Base-by-base conservation (phyloP, 2,888 invertebrate species). In the Drosophila diplacantha region DNA sequence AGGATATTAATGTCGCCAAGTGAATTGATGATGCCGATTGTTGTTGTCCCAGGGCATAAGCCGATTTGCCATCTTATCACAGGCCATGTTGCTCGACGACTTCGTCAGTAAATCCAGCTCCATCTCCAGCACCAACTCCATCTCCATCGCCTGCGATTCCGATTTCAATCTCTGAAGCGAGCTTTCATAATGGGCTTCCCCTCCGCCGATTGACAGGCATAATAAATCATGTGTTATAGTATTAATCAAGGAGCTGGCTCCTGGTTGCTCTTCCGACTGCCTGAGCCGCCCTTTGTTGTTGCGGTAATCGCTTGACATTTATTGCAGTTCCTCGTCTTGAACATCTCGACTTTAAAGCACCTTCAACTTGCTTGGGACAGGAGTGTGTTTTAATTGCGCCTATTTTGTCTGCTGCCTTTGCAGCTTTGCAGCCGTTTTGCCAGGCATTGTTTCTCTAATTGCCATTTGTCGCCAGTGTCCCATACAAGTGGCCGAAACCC, bases 1-100 rank as follows among this genome's bases (percentile, higher is more conserved):
- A 69, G 78, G 80, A 81, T 82, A 81, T 81, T 83, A 81, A 81
- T 81, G 83, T 82, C 83, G 78, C 80, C 71, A 72, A 81, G 81
- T 77, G 79, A 79, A 79, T 79, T 79, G 82, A 79, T 79, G 79
- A 79, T 82, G 79, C 75, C 79, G 79, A 82, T 77, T 77, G 73
- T 74, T 79, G 79, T 74, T 64, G 71, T 52, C 64, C 60, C 66
- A 43, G 59, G 56, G 57, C 75, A 71, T 79, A 79, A 81, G 78
- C 78, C 80, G 78, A 79, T 79, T 79, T 79, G 81, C 81, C 80
- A 81, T 79, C 78, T 79, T 81, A 79, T 79, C 78, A 81, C 74
- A 62, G 80, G 69, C 51, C 62, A 39, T 39, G 64, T 54, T 53
- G 57, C 68, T 61, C 67, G 20, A 34, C 46, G 52, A 26, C 39